Base-by-base conservation (phyloP, 2,113 vertebrate species). In the Pantherophis guttatus region DNA sequence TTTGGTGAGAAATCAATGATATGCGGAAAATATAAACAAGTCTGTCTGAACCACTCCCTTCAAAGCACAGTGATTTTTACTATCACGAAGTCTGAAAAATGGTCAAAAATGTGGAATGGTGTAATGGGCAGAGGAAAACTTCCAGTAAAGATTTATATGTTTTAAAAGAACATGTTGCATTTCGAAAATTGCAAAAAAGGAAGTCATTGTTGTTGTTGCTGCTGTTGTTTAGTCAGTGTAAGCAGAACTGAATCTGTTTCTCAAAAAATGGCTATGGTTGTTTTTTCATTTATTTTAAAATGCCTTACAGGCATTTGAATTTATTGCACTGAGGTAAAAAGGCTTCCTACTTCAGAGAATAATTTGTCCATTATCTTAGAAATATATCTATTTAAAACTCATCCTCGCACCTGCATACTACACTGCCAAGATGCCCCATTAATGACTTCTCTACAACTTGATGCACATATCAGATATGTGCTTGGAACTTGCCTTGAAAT, bases 1-100 rank as follows among this genome's bases (percentile, higher is more conserved):
- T 98, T 97, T 98, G 96, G 97, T 97, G 93, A 92, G 92, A 95
- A 98, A 98, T 98, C 98, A 98, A 98, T 98, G 98, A 96, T 96
- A 97, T 97, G 96, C 96, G 97, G 97, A 98, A 98, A 98, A 98
- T 98, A 98, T 97, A 96, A 97, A 96, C 96, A 98, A 98, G 98
- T 98, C 98, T 97, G 94, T 97, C 98, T 97, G 95, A 98, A 97
- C 98, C 97, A 97, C 97, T 98, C 95, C 93, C 92, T 81, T 87
- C 50, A 90, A 94, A 29, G 89, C 29, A 81, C 33, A 87, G 85
- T 92, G 93, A 65, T 86, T 87, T 96, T 44, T 92, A 44, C 50
- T 48, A 39, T 87, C 90, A 0, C 21, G 13, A 85, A 44, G 65
- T 96, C 86, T 90, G 12, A n/a, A 95, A 75, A 52, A 94, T 93